Evolutionary conservation across 2,888 invertebrate species (phyloP).

Genomic region (Leucozona laternaria): DNA sequence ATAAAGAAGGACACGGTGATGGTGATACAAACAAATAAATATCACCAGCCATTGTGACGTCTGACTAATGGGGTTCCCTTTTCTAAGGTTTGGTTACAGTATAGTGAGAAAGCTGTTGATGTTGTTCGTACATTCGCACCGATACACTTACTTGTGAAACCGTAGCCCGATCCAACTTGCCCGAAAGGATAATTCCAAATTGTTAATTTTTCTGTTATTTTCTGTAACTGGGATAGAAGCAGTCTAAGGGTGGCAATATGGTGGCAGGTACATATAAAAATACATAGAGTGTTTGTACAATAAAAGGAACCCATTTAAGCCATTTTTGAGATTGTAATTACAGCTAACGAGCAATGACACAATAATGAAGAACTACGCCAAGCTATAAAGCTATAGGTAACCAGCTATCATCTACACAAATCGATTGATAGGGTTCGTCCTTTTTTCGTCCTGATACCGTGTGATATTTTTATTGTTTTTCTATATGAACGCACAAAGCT

Average conservation of each 20-base stretch:
- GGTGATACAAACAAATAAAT: slow-evolving; percentile 65
- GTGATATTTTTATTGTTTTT: slow-evolving; percentile 70
- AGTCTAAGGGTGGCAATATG: not conserved
- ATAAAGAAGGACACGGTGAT: not conserved
- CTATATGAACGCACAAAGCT: slow-evolving; percentile 42
- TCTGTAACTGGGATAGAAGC: not conserved
- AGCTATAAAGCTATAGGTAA: not conserved
- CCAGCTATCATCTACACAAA: slow-evolving; percentile 19
- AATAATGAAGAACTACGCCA: slow-evolving; percentile 57
- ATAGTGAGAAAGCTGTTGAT: slow-evolving; percentile 57
- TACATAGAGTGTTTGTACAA: not conserved
- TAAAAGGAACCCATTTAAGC: not conserved
- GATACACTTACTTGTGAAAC: not conserved
- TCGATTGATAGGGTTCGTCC: slow-evolving; percentile 63
- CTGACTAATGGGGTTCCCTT: slow-evolving; percentile 65
- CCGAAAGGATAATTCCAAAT: slow-evolving; percentile 51
- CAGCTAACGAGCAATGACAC: slow-evolving; percentile 72
- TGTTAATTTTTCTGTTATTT: slow-evolving; percentile 41
- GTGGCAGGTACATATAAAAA: not conserved
- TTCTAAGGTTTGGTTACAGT: slow-evolving; percentile 43
- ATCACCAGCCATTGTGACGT: slow-evolving; percentile 73
- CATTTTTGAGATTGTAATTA: slow-evolving; percentile 71
- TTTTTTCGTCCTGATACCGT: slow-evolving; percentile 40
- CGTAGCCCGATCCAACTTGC: slow-evolving; percentile 1
- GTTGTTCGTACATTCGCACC: slow-evolving; percentile 38